phyloP scores from a whole-genome alignment of 2,113 vertebrate species.

The Phrynosoma blainvillii region DNA sequence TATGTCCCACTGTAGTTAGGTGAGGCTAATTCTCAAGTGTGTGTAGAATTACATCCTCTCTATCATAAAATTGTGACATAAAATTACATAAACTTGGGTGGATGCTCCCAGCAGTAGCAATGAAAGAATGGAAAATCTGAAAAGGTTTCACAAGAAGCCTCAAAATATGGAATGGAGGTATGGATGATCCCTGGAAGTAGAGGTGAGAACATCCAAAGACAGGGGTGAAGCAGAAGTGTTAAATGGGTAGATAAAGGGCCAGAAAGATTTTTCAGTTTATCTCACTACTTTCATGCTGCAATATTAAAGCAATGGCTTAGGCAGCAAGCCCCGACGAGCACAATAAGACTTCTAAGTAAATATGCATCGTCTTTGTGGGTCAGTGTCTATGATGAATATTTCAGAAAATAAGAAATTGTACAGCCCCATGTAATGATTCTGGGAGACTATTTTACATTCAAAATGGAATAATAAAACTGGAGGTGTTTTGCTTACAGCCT shows the following conservation, averaged over 20 bases:
- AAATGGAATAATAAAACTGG: slow-evolving; percentile 4
- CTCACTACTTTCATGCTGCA: neutral
- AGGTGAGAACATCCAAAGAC: neutral
- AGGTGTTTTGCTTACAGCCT: neutral
- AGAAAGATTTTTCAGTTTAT: neutral
- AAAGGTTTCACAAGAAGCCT: neutral
- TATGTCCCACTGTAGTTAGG: neutral
- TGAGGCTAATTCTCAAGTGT: neutral
- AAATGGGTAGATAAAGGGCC: neutral
- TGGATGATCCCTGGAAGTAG: neutral
- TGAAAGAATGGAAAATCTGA: neutral
- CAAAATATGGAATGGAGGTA: neutral
- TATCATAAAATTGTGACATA: neutral
- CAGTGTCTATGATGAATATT: neutral
- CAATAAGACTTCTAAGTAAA: neutral
- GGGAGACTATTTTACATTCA: neutral
- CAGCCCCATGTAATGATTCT: neutral
- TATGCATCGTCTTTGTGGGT: neutral
- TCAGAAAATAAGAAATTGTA: neutral
- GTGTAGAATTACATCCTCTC: neutral
- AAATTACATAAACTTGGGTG: too few species aligned
- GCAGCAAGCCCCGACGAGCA: neutral
- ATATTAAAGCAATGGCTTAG: neutral
- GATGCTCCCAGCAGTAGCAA: neutral
- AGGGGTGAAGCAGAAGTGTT: neutral